A percentile compares a stretch with the other conserved stretches of the same genome.
Evolutionary conservation across 64 coral and sea anemone genomes (phyloP).

Genomic region (Montipora sp.): DNA sequence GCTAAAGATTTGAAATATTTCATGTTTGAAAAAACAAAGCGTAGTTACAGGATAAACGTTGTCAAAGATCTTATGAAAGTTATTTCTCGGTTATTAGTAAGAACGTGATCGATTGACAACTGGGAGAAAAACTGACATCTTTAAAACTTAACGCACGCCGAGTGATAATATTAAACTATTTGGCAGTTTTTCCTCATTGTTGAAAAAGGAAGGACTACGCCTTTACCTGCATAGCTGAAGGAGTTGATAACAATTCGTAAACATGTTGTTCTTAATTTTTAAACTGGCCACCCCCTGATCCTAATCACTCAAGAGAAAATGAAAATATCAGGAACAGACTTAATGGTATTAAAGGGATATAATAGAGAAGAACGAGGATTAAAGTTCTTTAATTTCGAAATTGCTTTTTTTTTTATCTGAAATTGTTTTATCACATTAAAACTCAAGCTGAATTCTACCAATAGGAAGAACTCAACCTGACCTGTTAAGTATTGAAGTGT

Average conservation of each 20-base stretch:
- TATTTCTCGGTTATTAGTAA: not conserved
- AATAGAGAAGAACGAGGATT: too few relatives aligned
- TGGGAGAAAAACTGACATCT: not conserved
- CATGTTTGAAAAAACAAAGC: not conserved
- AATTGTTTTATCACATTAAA: too few relatives aligned
- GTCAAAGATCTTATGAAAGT: too few relatives aligned
- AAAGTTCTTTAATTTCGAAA: too few relatives aligned
- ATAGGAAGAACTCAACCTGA: too few relatives aligned
- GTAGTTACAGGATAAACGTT: too few relatives aligned
- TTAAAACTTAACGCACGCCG: not conserved
- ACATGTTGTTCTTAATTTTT: not conserved
- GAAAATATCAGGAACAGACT: not conserved
- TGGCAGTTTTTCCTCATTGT: conserved; percentile 15
- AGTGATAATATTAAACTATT: not conserved
- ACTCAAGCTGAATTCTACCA: too few relatives aligned
- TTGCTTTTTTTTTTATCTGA: too few relatives aligned
- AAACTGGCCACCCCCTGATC: not conserved
- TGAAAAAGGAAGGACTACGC: not conserved
- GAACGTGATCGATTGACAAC: not conserved
- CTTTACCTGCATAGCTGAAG: not conserved
- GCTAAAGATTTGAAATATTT: not conserved
- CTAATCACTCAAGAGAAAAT: not conserved
- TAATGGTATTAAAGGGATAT: too few relatives aligned
- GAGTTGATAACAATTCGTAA: not conserved
- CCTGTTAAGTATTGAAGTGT: too few relatives aligned